Percentiles rank a stretch among this genome's conserved stretches.
phyloP scores from a whole-genome alignment of 1,140 invertebrate species.

The Sminthurides bifidus region DNA sequence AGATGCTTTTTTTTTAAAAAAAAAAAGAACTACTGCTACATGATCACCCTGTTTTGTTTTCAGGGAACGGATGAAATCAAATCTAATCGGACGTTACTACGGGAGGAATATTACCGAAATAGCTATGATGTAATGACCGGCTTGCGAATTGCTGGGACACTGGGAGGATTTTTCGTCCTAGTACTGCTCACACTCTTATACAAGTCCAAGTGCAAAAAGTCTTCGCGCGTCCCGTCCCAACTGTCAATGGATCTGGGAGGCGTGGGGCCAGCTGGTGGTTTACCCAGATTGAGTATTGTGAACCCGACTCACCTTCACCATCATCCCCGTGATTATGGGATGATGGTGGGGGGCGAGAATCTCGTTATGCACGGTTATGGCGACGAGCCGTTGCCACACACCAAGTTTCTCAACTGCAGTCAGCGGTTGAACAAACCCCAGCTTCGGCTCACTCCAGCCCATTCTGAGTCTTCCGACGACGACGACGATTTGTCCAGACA shows the following conservation, averaged over 20 bases:
- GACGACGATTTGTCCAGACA: slow-evolving; percentile 10
- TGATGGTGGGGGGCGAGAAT: too few relatives aligned
- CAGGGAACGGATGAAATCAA: background rate
- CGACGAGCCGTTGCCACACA: too few relatives aligned
- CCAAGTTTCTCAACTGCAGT: background rate
- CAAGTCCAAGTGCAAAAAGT: slow-evolving; percentile 56
- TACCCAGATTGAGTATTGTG: background rate
- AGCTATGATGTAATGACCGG: slow-evolving; percentile 86
- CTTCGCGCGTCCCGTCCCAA: slow-evolving; percentile 24
- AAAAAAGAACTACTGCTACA: too few relatives aligned
- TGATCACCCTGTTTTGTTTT: slow-evolving; percentile 1
- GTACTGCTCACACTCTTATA: slow-evolving; percentile 77
- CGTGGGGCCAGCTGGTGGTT: background rate
- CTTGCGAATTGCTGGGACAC: slow-evolving; percentile 67
- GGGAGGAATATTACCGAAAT: slow-evolving; percentile 62
- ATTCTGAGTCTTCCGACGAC: slow-evolving; percentile 26
- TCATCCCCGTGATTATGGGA: too few relatives aligned
- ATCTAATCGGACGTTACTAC: slow-evolving; percentile 45
- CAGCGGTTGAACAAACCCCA: slow-evolving; percentile 7
- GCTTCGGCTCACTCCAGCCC: slow-evolving; percentile 21
- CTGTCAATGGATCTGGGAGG: slow-evolving; percentile 8
- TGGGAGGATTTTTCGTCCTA: slow-evolving; percentile 73
- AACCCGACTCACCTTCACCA: too few relatives aligned
- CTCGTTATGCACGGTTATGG: too few relatives aligned
- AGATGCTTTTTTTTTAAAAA: too few relatives aligned